Evolutionary conservation across 2,113 vertebrate genomes (phyloP).

Genomic region (Psilopsiagon aymara): DNA sequence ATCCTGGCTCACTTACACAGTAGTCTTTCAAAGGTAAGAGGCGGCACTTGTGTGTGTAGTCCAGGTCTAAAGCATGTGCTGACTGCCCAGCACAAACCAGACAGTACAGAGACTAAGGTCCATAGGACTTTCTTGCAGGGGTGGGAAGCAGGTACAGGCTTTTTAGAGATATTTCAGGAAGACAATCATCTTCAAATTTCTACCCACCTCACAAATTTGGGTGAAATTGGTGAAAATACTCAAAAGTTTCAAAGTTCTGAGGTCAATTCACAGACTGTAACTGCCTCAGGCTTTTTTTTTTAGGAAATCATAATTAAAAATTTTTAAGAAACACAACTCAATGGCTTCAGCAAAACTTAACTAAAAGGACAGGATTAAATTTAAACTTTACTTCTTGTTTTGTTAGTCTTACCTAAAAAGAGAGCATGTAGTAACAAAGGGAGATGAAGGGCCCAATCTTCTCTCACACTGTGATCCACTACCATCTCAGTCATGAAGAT

Average conservation of each 20-base stretch:
- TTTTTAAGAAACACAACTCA: not conserved
- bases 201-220: not conserved
- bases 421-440: constrained; percentile 93
- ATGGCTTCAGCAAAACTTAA: not conserved
- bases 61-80: not conserved
- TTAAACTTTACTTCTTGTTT: not conserved
- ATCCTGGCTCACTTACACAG: not conserved
- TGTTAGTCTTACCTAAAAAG: constrained; percentile 87
- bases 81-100: not conserved
- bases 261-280: not conserved
- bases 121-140: not conserved
- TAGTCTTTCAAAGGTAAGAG: not conserved
- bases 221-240: not conserved
- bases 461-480: constrained; percentile 96
- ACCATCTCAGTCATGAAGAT: constrained; percentile 99
- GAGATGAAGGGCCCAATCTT: constrained; percentile 97
- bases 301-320: not conserved
- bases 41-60: not conserved
- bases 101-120: not conserved
- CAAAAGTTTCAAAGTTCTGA: not conserved
- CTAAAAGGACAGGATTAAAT: not conserved
- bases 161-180: not conserved
- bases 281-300: not conserved
- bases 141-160: rapidly evolving
- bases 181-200: not conserved